Base-by-base conservation (phyloP, 2,113 vertebrate species). In the Oreochromis spilurus region DNA sequence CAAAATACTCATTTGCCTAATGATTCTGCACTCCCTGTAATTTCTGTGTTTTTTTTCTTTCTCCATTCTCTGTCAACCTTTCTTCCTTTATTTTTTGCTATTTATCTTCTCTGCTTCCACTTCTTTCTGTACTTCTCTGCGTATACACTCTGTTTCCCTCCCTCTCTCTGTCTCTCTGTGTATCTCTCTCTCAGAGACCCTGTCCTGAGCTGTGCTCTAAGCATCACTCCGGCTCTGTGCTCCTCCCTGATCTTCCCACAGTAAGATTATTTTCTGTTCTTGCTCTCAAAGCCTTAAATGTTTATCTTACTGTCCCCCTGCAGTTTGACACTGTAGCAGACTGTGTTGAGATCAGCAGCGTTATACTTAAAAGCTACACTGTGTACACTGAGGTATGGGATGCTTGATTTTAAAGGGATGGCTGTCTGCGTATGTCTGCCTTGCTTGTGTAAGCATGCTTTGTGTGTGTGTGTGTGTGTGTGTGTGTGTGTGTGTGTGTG, bases 281-380 rank as follows among this genome's bases (percentile, higher is more conserved):
- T 77, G n/a, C 19, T 77, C 52, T 55, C 57, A 78, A 48, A 84
- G 13, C 29, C 86, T 79, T 94, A 93, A 94, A 94, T 86, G 87
- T 91, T 40, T 83, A 83, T 93, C 86, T 88, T 88, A 67, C 91
- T 94, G 92, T 94, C 84, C 92, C 84, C 95, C 91, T 95, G 92
- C 96, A 99, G 98, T 98, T 97, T 96, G 97, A 99, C 93, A 97
- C 97, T 89, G 96, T 99, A 94, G 97, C 97, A 70, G 97, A 97
- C 91, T 92, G 96, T 2, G 97, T 97, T 9, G 97, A 98, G 84
- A 96, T 97, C 89, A 97, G 97, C 96, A 98, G 93, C 4, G 96
- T 99, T 93, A 98, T 97, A 31, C 97, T 99, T 92, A 99, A 98
- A 96, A 97, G 97, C 93, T 99, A 97, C 96, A 98, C 96, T 53